A percentile compares a stretch with the other conserved stretches of the same genome.
These are phyloP conservation scores for Orycteropus afer DNA, from an alignment of 2,113 vertebrate species.

Conservation along the genomic window DNA sequence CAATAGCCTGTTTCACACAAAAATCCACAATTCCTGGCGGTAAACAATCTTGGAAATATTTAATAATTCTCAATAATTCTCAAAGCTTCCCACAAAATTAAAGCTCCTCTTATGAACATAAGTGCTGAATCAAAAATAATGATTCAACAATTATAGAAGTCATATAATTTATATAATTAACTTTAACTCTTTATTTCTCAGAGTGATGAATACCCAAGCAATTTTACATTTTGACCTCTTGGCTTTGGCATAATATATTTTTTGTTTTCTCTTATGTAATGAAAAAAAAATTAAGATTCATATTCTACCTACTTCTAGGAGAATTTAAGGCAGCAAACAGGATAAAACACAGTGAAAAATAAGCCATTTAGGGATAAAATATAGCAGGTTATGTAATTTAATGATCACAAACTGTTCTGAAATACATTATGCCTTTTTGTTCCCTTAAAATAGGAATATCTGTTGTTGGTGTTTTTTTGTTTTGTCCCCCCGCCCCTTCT, in stretches of 20 bases:
- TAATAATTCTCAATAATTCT: slow-evolving; percentile 80
- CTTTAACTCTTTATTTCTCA: slow-evolving; percentile 81
- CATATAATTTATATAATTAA: slow-evolving; percentile 76
- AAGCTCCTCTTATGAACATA: slow-evolving; percentile 59
- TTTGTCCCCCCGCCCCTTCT: slow-evolving; percentile 32
- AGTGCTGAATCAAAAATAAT: slow-evolving; percentile 79
- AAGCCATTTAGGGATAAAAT: slow-evolving; percentile 70
- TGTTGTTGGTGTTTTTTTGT: slow-evolving; percentile 21
- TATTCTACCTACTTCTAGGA: slow-evolving; percentile 52
- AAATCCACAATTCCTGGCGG: slow-evolving; percentile 77
- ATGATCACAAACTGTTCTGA: slow-evolving; percentile 71
- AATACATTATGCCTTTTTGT: slow-evolving; percentile 64
- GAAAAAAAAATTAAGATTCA: slow-evolving; percentile 62
- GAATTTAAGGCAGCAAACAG: slow-evolving; percentile 47
- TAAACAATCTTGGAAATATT: slow-evolving; percentile 81
- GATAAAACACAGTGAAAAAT: slow-evolving; percentile 64
- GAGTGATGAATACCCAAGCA: slow-evolving; percentile 62
- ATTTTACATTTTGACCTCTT: slow-evolving; percentile 79
- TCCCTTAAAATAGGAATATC: slow-evolving; percentile 63
- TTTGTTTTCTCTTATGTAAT: slow-evolving; percentile 26
- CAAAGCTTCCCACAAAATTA: slow-evolving; percentile 78
- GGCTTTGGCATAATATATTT: slow-evolving; percentile 49
- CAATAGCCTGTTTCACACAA: slow-evolving; percentile 78
- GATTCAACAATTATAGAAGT: slow-evolving; percentile 74
- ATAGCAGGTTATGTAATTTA: slow-evolving; percentile 70